Base-by-base conservation (phyloP, 2,888 invertebrate species). In the Dexiosoma caninum region DNA sequence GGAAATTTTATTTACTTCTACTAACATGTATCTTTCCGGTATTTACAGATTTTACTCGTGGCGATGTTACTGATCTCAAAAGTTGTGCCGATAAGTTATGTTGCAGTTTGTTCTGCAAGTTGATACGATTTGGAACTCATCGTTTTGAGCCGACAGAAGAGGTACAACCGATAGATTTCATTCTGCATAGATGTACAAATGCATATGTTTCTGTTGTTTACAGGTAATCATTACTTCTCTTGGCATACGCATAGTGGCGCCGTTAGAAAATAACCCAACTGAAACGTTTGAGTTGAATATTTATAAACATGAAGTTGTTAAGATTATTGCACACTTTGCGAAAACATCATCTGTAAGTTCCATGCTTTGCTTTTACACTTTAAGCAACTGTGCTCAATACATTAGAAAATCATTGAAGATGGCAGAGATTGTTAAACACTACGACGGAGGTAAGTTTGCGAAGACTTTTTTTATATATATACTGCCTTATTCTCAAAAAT, bases 101-200 rank as follows among this genome's bases (percentile, higher is more conserved):
- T 66, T 92, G 93, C n/a, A 90, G 92, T 55, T 86, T 95, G 10
- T 90, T 91, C 16, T 96, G 96, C 89, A 92, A 95, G 83, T 94
- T 95, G 19, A 93, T 97, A 71, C 92, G 97, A 83, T 94, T 97
- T 87, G 97, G 97, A 42, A 95, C 96, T 14, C 95, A 96, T 88
- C 94, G 95, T 91, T 95, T 94, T 86, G 92, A 93, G 83, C 94
- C 96, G 27, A 92, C 92, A 78, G 94, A 95, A 87, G 93, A 93
- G 89, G 94, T 96, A 89, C 87, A 14, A 10, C 9, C 2, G 92
- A 40, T 3, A 4, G 8, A 4, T 1, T 3, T 59, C 9, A 9
- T 9, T 1, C 5, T 23, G 7, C n/a, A 35, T 23, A n/a, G 6
- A 19, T 4, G 40, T 1, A 12, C 21, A 6, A 21, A 19, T 35